These are phyloP conservation scores for Drosophila parthenogenetica DNA, from an alignment of 2,888 invertebrate species.

Conservation along the genomic window DNA sequence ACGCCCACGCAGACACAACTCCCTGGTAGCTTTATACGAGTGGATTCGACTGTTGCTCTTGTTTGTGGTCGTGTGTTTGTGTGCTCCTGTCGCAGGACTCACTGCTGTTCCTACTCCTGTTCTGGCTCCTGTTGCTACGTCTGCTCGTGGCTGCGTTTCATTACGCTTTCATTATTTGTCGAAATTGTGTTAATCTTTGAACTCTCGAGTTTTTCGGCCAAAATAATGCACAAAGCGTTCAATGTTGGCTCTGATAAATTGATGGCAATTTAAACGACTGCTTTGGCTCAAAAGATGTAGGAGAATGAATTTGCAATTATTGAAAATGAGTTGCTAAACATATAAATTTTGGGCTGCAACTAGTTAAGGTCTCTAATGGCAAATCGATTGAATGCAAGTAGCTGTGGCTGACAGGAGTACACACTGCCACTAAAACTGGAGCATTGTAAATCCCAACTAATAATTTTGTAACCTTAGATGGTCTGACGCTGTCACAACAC, in stretches of 20 bases:
- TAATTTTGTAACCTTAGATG: slow-evolving; percentile 83
- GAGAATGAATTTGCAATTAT: slow-evolving; percentile 42
- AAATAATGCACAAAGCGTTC: slow-evolving; percentile 50
- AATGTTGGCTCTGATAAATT: slow-evolving; percentile 54
- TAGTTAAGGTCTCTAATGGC: slow-evolving; percentile 32
- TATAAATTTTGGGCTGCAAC: slow-evolving; percentile 17
- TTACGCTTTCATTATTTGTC: slow-evolving; percentile 75
- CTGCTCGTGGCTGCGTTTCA: slow-evolving; percentile 52
- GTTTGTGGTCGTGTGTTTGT: not conserved
- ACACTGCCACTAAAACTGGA: slow-evolving; percentile 3
- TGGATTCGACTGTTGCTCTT: slow-evolving; percentile 11
- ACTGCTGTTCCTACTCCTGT: slow-evolving; percentile 2
- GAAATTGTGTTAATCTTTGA: slow-evolving; percentile 77
- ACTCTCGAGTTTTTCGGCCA: slow-evolving; percentile 42
- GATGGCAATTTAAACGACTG: slow-evolving; percentile 53
- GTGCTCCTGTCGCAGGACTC: slow-evolving; percentile 29
- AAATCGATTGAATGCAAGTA: slow-evolving; percentile 21
- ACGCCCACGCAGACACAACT: not conserved
- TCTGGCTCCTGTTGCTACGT: too few relatives aligned
- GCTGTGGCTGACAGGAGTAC: too few relatives aligned
- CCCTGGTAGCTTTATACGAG: not conserved
- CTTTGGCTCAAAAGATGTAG: not conserved
- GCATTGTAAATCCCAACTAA: slow-evolving; percentile 80
- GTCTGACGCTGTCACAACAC: slow-evolving; percentile 61
- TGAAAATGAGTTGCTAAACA: slow-evolving; percentile 30